These are phyloP conservation scores for Istiophorus platypterus DNA, from an alignment of 2,113 vertebrate species.

Conservation along the genomic window DNA sequence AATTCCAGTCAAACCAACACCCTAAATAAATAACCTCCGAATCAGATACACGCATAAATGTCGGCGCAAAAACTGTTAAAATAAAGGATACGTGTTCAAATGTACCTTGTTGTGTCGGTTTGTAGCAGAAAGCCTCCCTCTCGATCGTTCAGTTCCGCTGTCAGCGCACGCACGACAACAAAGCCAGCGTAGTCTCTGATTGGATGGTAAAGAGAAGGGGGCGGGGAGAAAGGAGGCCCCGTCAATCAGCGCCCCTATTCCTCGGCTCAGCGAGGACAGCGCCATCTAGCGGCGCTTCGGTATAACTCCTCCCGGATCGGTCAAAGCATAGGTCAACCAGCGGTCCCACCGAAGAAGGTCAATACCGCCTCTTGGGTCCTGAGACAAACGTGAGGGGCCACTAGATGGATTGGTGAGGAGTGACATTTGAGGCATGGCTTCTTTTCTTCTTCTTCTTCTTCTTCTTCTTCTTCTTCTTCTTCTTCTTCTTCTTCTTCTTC, in stretches of 20 bases:
- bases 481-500: no score
- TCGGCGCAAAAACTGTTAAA: neutral
- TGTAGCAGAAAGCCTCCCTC: constrained; percentile 52
- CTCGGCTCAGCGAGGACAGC: constrained; percentile 22
- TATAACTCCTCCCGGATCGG: neutral
- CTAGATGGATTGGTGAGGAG: neutral
- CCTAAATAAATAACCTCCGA: accelerated
- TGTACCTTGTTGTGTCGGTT: constrained; percentile 78
- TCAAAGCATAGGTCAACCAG: no score
- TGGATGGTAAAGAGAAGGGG: constrained; percentile 58
- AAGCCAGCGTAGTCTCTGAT: constrained; percentile 70
- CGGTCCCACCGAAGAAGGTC: neutral
- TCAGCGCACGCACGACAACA: constrained; percentile 77
- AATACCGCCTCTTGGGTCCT: neutral
- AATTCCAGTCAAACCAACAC: neutral
- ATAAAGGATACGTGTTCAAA: neutral
- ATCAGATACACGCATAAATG: accelerated
- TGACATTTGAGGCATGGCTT: neutral
- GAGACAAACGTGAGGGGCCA: neutral
- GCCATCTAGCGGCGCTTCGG: constrained; percentile 46
- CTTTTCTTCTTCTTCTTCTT: no score
- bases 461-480: no score
- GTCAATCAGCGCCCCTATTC: constrained; percentile 1
- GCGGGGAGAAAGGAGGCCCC: constrained; percentile 10
- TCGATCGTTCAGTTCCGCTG: constrained; percentile 64